Percentiles rank a stretch among this genome's conserved stretches.
phyloP scores from a whole-genome alignment of 2,888 invertebrate genomes.

The Argyra leucocephala region DNA sequence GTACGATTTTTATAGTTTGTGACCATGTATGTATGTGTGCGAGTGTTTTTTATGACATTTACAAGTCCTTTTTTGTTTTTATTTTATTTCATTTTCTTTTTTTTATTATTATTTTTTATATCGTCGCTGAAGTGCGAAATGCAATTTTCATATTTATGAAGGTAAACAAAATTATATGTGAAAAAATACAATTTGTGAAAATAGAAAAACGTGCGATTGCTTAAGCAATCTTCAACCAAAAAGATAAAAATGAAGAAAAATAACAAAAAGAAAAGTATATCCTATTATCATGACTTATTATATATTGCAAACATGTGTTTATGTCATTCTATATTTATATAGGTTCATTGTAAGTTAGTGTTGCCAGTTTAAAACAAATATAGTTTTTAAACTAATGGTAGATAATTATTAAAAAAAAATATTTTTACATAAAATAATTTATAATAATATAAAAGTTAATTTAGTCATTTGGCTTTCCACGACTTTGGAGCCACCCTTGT shows the following conservation, averaged over 20 bases:
- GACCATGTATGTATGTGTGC: neutral
- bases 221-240: neutral
- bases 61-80: neutral
- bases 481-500: no score
- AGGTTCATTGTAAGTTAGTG: no score
- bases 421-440: no score
- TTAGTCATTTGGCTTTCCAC: no score
- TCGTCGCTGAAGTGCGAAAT: constrained; percentile 3
- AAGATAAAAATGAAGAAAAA: neutral
- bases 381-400: no score
- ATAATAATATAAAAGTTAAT: no score
- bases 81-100: neutral
- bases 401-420: no score
- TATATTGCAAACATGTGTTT: neutral
- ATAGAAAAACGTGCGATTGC: neutral
- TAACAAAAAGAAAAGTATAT: neutral
- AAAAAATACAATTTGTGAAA: constrained; percentile 1
- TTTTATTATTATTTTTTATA: neutral
- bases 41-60: neutral
- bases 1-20: neutral
- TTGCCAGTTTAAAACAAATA: no score
- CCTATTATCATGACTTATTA: constrained; percentile 4
- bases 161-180: constrained; percentile 3
- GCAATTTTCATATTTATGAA: constrained; percentile 6
- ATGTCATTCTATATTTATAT: neutral